Percentiles rank a stretch among this genome's conserved stretches.
Conservation (phyloP, 2,888 invertebrate genomes). For the Drosophila longiperda region DNA sequence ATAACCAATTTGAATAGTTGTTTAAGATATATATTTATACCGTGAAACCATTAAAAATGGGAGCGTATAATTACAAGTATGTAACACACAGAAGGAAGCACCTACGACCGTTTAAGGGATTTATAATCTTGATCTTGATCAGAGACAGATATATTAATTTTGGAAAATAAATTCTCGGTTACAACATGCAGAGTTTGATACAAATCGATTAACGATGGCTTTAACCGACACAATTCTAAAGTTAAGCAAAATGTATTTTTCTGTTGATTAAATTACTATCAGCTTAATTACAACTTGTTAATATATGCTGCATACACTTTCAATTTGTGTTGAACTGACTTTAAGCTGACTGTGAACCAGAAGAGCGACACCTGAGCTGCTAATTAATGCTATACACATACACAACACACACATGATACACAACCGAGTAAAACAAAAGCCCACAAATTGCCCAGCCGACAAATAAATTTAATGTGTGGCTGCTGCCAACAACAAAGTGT, state of each 20-base stretch:
- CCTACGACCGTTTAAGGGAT: not conserved
- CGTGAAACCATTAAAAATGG: not conserved
- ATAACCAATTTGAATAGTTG: constrained; percentile 15
- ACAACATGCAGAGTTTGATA: no score
- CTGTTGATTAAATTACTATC: not conserved
- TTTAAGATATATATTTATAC: not conserved
- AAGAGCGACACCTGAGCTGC: constrained; percentile 28
- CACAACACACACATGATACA: not conserved
- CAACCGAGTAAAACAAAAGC: constrained; percentile 10
- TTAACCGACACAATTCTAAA: no score
- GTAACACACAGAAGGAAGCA: not conserved
- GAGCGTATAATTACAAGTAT: not conserved
- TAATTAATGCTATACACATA: constrained; percentile 41
- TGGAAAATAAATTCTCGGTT: no score
- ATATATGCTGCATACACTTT: not conserved
- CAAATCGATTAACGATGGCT: no score
- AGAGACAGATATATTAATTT: not conserved
- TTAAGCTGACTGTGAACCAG: not conserved
- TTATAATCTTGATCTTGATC: not conserved
- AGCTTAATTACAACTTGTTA: not conserved
- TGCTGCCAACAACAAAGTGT: constrained; percentile 20
- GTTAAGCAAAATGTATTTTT: not conserved
- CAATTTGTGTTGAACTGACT: not conserved
- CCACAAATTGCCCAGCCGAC: constrained; percentile 36
- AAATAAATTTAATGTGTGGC: constrained; percentile 49